Conservation (phyloP, 2,888 invertebrate species). For the Lobophora halterata region DNA sequence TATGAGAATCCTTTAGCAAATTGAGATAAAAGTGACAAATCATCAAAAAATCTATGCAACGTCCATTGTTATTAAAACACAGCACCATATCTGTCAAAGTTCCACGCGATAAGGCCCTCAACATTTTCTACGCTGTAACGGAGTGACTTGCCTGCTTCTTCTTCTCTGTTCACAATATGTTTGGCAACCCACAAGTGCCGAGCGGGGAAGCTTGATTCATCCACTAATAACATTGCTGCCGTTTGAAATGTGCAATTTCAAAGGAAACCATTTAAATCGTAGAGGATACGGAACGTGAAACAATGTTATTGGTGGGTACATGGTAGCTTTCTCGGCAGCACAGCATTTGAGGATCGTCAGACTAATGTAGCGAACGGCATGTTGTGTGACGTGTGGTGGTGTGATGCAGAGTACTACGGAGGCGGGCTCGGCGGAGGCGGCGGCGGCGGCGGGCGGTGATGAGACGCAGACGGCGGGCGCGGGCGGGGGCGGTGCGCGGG, state of each 20-base stretch:
- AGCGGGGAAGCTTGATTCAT: no score
- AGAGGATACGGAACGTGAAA: no score
- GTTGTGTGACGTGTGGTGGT: constrained; percentile 14
- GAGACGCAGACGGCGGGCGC: constrained; percentile 46
- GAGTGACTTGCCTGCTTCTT: constrained; percentile 21
- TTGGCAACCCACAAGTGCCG: no score
- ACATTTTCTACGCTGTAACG: constrained; percentile 12
- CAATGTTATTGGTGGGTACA: no score
- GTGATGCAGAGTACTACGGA: constrained; percentile 73
- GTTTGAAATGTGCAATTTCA: background rate
- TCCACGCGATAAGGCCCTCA: constrained; percentile 15
- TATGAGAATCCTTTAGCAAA: no score
- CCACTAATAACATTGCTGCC: constrained; percentile 6
- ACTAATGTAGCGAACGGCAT: background rate
- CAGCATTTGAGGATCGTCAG: background rate
- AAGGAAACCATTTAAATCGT: no score
- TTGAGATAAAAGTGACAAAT: no score
- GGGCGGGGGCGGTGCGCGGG: constrained; percentile 43
- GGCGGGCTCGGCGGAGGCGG: constrained; percentile 72
- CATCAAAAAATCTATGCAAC: constrained; percentile 5
- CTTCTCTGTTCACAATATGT: no score
- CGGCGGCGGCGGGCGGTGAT: constrained; percentile 45
- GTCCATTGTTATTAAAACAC: constrained; percentile 8
- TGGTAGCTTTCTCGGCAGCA: no score
- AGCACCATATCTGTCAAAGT: constrained; percentile 20